These are phyloP conservation scores for Perca flavescens DNA, from an alignment of 2,113 vertebrate genomes.

Conservation along the genomic window DNA sequence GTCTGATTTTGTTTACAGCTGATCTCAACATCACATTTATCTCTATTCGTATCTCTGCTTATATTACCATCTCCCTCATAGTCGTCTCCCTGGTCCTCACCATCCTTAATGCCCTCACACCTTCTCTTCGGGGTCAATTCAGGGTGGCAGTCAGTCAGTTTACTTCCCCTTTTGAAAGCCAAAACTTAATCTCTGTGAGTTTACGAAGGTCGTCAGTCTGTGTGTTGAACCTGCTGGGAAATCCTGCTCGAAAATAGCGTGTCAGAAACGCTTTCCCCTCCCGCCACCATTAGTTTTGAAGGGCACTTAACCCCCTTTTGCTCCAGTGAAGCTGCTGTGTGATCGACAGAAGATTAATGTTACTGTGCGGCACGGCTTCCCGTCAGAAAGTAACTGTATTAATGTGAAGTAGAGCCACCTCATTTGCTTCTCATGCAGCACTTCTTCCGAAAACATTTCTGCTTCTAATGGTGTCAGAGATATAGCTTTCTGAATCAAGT, in stretches of 20 bases:
- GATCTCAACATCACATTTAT: neutral
- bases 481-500: slow-evolving; percentile 21
- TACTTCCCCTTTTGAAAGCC: neutral
- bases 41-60: neutral
- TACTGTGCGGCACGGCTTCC: slow-evolving; percentile 34
- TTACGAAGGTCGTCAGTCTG: slow-evolving; percentile 7
- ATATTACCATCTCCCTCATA: neutral
- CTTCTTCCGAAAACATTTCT: neutral
- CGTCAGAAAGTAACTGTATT: slow-evolving; percentile 28
- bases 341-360: slow-evolving; percentile 60
- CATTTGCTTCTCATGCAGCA: slow-evolving; percentile 17
- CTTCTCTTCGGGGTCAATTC: neutral
- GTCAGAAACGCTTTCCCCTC: slow-evolving; percentile 19
- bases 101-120: neutral
- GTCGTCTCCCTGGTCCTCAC: neutral
- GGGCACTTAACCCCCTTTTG: slow-evolving; percentile 73
- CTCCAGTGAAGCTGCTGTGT: slow-evolving; percentile 54
- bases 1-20: neutral
- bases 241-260: slow-evolving; percentile 17
- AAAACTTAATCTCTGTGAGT: neutral
- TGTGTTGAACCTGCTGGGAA: slow-evolving; percentile 35
- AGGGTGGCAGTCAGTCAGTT: neutral
- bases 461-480: slow-evolving; percentile 5
- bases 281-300: slow-evolving; percentile 47
- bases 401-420: neutral